These are phyloP conservation scores for Homalodisca vitripennis DNA, from an alignment of 1,140 invertebrate species.

Conservation along the genomic window DNA sequence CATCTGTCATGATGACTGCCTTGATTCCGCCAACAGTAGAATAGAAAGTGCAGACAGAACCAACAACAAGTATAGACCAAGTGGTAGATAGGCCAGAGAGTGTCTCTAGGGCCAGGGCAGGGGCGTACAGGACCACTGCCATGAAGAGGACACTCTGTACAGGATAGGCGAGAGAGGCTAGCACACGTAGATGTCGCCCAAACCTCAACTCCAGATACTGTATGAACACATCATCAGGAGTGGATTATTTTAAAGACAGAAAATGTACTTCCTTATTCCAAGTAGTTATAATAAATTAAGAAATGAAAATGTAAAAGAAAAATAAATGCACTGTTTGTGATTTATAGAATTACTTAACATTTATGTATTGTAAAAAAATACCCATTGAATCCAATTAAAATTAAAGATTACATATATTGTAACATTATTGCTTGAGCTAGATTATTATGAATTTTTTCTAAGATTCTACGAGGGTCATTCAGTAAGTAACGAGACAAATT, in stretches of 20 bases:
- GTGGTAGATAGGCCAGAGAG: slow-evolving; percentile 75
- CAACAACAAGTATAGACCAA: slow-evolving; percentile 76
- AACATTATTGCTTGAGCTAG: too few relatives aligned
- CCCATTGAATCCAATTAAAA: too few relatives aligned
- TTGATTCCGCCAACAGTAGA: slow-evolving; percentile 87
- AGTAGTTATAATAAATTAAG: too few relatives aligned
- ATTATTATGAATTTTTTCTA: too few relatives aligned
- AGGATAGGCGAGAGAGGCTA: slow-evolving; percentile 74
- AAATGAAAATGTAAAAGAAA: too few relatives aligned
- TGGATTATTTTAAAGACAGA: too few relatives aligned
- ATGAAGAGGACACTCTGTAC: slow-evolving; percentile 89
- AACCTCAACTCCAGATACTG: slow-evolving; percentile 83
- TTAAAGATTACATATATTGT: too few relatives aligned
- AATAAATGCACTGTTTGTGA: too few relatives aligned
- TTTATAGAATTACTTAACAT: too few relatives aligned
- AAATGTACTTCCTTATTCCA: too few relatives aligned
- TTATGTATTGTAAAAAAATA: too few relatives aligned
- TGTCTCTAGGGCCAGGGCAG: slow-evolving; percentile 83
- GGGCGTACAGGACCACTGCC: slow-evolving; percentile 90
- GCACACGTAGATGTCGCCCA: slow-evolving; percentile 54
- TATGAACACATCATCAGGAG: slow-evolving; percentile 40
- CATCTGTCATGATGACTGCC: slow-evolving; percentile 82
- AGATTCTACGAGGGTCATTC: not conserved
- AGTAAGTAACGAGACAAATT: too few relatives aligned
- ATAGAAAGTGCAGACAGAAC: slow-evolving; percentile 83